phyloP scores from a whole-genome alignment of 1,140 invertebrate genomes.

The Cyrtorhinus lividipennis region DNA sequence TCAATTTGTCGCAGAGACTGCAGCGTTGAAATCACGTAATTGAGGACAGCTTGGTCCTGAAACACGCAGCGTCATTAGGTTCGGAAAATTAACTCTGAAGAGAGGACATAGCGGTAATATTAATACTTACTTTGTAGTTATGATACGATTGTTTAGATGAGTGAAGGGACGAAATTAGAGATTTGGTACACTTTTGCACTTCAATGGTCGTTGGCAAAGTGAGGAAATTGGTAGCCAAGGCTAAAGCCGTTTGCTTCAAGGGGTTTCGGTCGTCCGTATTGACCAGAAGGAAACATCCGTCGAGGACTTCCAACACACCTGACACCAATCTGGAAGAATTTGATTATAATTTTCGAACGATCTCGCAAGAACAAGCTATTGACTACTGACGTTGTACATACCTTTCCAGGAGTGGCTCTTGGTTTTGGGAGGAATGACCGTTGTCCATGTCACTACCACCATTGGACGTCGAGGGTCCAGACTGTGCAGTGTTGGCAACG shows the following conservation, averaged over 20 bases:
- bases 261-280: conserved; percentile 31
- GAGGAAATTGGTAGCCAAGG: conserved; percentile 62
- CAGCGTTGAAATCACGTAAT: conserved; percentile 57
- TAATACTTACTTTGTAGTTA: conserved; percentile 55
- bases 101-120: no score
- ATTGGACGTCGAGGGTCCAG: not conserved
- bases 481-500: conserved; percentile 37
- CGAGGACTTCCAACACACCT: conserved; percentile 57
- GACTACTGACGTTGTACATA: conserved; percentile 22
- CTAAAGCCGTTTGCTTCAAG: conserved; percentile 43
- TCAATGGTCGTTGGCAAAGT: conserved; percentile 64
- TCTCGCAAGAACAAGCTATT: not conserved
- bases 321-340: conserved; percentile 38
- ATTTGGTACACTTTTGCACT: conserved; percentile 62
- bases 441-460: not conserved
- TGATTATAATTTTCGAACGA: not conserved
- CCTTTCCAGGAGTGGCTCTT: conserved; percentile 36
- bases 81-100: conserved; percentile 13
- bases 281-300: conserved; percentile 43
- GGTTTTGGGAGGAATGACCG: not conserved
- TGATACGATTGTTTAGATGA: conserved; percentile 57
- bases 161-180: conserved; percentile 67
- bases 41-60: conserved; percentile 64
- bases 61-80: not conserved
- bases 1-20: conserved; percentile 41